Evolutionary conservation across 2,888 invertebrate genomes (phyloP).

Genomic region (Pteria penguin): DNA sequence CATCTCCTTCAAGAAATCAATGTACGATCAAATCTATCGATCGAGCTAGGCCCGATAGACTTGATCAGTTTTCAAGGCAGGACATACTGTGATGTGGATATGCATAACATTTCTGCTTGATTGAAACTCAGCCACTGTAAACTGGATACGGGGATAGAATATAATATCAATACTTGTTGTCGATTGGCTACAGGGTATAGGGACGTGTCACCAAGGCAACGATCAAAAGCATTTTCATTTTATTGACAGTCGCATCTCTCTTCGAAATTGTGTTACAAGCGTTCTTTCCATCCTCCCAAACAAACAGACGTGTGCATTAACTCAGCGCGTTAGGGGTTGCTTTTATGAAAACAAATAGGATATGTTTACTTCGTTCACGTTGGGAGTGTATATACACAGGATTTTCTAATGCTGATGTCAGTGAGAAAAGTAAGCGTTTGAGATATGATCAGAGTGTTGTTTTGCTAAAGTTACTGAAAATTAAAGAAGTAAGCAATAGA

Average conservation of each 20-base stretch:
- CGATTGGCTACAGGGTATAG: slow-evolving; percentile 2
- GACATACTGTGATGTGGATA: slow-evolving; percentile 17
- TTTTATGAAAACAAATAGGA: background rate
- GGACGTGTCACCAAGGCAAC: slow-evolving; percentile 12
- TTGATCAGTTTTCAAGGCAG: background rate
- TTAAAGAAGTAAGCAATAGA: background rate
- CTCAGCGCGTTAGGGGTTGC: no score
- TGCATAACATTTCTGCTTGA: slow-evolving; percentile 30
- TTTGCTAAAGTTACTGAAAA: background rate
- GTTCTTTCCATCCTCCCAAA: background rate
- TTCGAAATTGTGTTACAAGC: background rate
- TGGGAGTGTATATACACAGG: background rate
- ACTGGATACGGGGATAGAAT: background rate
- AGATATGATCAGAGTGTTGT: no score
- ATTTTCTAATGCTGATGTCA: background rate
- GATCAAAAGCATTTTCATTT: slow-evolving; percentile 7
- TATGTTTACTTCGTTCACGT: background rate
- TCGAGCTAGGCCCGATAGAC: background rate
- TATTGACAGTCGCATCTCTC: background rate
- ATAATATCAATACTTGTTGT: background rate
- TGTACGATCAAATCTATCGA: no score
- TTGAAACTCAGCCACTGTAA: slow-evolving; percentile 18
- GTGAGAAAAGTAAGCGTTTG: no score
- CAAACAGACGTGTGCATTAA: no score
- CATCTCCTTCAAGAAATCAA: no score